Evolutionary conservation across 2,113 vertebrate species (phyloP).

Genomic region (Pseudolaguvia tuberculata): DNA sequence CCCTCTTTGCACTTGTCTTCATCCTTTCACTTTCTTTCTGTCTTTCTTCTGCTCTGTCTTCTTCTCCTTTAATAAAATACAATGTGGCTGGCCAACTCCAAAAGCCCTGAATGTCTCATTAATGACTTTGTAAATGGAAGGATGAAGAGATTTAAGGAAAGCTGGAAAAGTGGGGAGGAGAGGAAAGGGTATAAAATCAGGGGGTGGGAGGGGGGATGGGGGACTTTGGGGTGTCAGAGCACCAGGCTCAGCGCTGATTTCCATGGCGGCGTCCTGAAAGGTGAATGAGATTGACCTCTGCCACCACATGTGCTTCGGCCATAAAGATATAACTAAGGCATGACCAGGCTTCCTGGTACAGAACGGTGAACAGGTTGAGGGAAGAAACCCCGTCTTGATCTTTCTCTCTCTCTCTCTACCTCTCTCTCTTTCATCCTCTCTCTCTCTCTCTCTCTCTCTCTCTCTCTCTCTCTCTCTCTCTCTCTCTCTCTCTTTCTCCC

Average conservation of each 20-base stretch:
- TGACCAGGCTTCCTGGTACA: constrained; percentile 98
- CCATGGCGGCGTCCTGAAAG: constrained; percentile 89
- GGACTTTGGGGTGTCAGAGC: too few species aligned
- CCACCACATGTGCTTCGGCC: constrained; percentile 84
- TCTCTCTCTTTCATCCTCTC: too few species aligned
- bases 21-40: constrained; percentile 57
- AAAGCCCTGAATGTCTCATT: constrained; percentile 99
- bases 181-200: constrained; percentile 98
- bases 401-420: too few species aligned
- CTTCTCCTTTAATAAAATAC: constrained; percentile 68
- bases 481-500: too few species aligned
- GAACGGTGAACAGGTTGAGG: constrained; percentile 97
- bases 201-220: too few species aligned
- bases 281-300: constrained; percentile 92
- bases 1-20: constrained; percentile 53
- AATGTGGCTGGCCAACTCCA: constrained; percentile 96
- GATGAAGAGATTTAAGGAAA: constrained; percentile 60
- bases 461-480: too few species aligned
- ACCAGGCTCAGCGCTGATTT: constrained; percentile 88
- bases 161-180: constrained; percentile 47
- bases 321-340: constrained; percentile 88
- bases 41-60: constrained; percentile 51
- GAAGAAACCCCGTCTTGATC: constrained; percentile 85
- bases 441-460: too few species aligned
- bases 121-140: constrained; percentile 94